Percentiles rank a stretch among this genome's conserved stretches.
Conservation (phyloP, 2,113 vertebrate species). For the Tilapia sparmanii region DNA sequence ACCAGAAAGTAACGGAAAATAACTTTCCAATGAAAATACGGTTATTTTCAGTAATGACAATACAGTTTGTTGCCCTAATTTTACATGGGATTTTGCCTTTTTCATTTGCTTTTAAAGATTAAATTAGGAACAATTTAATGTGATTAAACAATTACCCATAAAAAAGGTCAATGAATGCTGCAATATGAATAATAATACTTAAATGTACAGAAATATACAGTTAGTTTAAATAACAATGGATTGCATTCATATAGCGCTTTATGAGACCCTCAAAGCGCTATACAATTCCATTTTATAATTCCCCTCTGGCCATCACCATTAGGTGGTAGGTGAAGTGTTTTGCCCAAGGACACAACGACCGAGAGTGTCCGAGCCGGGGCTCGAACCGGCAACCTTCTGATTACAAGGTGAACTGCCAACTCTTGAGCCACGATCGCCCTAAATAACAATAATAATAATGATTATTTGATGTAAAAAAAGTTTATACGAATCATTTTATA, state of each 20-base stretch:
- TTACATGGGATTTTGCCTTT: neutral
- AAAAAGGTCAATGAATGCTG: neutral
- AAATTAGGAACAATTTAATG: neutral
- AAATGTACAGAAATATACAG: neutral
- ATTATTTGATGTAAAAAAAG: no score
- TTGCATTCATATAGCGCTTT: neutral
- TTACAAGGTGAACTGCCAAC: no score
- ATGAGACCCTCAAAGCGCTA: neutral
- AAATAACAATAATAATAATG: no score
- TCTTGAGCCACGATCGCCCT: no score
- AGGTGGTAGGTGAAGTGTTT: no score
- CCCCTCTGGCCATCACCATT: no score
- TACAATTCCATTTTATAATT: neutral
- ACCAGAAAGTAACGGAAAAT: neutral
- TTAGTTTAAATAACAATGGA: neutral
- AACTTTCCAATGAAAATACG: neutral
- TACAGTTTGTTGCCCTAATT: neutral
- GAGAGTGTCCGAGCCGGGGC: accelerated
- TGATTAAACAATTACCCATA: neutral
- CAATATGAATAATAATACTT: neutral
- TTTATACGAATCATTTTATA: no score
- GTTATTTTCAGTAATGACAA: neutral
- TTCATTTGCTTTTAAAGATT: neutral
- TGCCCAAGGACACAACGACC: accelerated
- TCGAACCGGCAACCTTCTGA: no score